Evolutionary conservation across 2,888 invertebrate species (phyloP), one percentile per base, ranked within the genome.

Genomic region (Salpingus planirostris): DNA sequence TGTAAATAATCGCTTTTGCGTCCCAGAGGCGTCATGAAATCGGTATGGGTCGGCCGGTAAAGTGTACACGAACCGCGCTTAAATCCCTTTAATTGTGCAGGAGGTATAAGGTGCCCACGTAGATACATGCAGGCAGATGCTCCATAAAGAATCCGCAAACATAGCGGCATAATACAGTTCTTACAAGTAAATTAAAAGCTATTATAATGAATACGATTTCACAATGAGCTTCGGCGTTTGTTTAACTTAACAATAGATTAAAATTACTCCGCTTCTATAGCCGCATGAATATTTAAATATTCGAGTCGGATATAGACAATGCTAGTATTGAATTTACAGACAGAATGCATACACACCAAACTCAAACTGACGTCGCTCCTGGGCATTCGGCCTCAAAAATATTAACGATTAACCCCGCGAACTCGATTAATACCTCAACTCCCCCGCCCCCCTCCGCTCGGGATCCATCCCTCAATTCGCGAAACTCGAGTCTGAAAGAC

Each of bases 221-320:
- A 62, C 64, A 63, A 64, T 62, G 59, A 59, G 57, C 57, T 57
- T 54, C 55, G 59, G 60, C 60, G 60, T 63, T 62, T 62, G 60
- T 61, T 60, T 61, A 61, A 62, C 58, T 57, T 56, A 58, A 65
- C 65, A 65, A 65, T 63, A 55, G 64, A 63, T 65, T 65, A 65
- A 59, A 59, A 64, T 65, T 64, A 64, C 64, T 60, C 56, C 50
- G 60, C 55, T 62, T 63, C 62, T 60, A 64, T 64, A 59, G 61
- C 54, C 40, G 43, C 47, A 57, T 64, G 60, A 63, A 65, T 64
- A 62, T 61, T 65, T 65, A 62, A 64, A 52, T 55, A 50, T 50
- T 46, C 50, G 49, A 55, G 54, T 53, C 47, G 52, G 58, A 60
- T 61, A 58, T 58, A 59, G 57, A 61, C 60, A 59, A 60, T 55